Base-by-base conservation (phyloP, 1,140 invertebrate genomes). In the Lepidostoma basale region DNA sequence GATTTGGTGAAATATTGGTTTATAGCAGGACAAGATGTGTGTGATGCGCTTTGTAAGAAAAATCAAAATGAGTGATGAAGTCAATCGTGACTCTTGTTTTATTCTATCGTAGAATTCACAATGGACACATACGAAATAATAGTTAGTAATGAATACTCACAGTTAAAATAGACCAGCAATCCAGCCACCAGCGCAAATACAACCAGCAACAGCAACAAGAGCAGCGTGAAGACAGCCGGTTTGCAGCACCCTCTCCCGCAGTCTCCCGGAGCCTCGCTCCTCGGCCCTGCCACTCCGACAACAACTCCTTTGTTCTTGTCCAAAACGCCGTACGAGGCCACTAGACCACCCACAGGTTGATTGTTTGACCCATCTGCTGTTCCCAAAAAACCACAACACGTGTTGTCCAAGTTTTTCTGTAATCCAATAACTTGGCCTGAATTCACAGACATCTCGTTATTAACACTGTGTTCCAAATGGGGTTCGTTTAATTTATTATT, bases 161-260 rank as follows among this genome's bases (percentile, higher is more conserved):
- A 86, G 75, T 87, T 87, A 72, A 86, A 84, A 74, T 86, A 86
- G 8, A 87, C 79, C 20, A 87, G 78, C 49, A 86, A 82, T 30
- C 84, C 84, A 68, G 84, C 84, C 68, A 87, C 82, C 73, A 86
- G 76, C 0, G 86, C 81, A 71, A 86, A 86, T 56, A 85, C 79
- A 25, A 86, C 78, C 49, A 87, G 77, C 18, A 87, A 77, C 0
- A 86, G 76, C 10, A 85, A 79, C 16, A 87, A 74, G 5, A 86
- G 76, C 10, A 86, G 76, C 3, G 86, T 74, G 14, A 86, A 73
- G 63, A 86, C 82, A 0, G 84, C 84, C 0, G 84, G 85, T 56
- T 80, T 78, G 73, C 83, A 85, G 81, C 85, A 85, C 14, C 79
- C 79, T 65, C 74, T 79, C 25, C 78, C 74, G 45, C 75, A 75